Evolutionary conservation across 2,113 vertebrate species (phyloP).

Genomic region (Melanocharis versteri): DNA sequence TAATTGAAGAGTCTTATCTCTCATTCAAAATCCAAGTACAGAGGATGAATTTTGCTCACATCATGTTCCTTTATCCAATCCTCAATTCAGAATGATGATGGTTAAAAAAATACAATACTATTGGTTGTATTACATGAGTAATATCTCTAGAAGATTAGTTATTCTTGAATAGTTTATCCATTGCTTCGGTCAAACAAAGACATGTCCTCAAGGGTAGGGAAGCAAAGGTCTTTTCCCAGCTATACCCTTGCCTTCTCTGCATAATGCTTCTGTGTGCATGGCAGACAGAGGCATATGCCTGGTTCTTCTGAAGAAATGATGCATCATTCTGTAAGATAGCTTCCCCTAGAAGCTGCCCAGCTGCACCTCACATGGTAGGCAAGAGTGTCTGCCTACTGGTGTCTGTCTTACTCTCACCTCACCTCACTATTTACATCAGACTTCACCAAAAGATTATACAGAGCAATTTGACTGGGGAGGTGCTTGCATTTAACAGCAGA

Average conservation of each 20-base stretch:
- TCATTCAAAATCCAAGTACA: not conserved
- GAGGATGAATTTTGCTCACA: not conserved
- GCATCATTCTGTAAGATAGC: fast-evolving
- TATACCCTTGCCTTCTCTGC: not conserved
- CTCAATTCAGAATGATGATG: not conserved
- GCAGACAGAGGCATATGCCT: not conserved
- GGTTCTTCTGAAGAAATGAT: not conserved
- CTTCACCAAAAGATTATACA: not conserved
- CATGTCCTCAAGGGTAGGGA: not conserved
- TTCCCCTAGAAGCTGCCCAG: not conserved
- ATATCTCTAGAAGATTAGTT: not conserved
- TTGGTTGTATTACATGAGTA: not conserved
- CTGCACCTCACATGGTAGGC: not conserved
- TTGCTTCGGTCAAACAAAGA: not conserved
- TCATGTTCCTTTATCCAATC: not conserved
- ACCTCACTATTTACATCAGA: not conserved
- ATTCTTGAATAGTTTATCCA: not conserved
- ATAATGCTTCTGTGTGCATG: not conserved
- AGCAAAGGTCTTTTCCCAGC: not conserved
- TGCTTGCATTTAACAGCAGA: not conserved
- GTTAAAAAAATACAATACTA: not conserved
- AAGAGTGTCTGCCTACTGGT: not conserved
- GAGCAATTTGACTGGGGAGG: not conserved
- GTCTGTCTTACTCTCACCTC: not conserved
- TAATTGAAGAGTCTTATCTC: not conserved